Base-by-base conservation (phyloP, 2,797 vertebrate genomes). In the Coendou prehensilis region DNA sequence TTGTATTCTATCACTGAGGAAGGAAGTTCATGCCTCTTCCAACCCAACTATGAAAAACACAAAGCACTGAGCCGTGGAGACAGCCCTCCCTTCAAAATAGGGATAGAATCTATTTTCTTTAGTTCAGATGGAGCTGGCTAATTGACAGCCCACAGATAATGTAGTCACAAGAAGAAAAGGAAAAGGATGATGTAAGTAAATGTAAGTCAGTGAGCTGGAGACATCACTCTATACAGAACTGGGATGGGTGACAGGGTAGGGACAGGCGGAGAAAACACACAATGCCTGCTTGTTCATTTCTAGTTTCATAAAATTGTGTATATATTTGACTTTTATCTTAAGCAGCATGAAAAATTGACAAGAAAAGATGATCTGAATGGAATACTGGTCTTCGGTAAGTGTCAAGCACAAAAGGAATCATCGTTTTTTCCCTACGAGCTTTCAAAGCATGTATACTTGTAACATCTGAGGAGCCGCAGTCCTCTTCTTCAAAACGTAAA, bases 401-500 rank as follows among this genome's bases (percentile, higher is more conserved):
- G 78, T 85, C 94, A 95, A 94, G 71, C 59, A 94, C 54, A 90
- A 83, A 97, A 94, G 76, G 56, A 92, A 92, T 64, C 84, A 73
- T 26, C 3, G 28, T 69, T 92, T 94, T 89, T 83, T 52, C 50
- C 23, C 87, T 80, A 81, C 0, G 2, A 86, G 80, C 91, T 97
- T 96, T 94, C 93, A 87, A 96, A 97, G 91, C 37, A 11, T 76
- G 41, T 18, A 30, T n/a, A n/a, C 56, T 79, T 61, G 75, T 85
- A 87, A 97, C 88, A 94, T 94, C 54, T 93, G 82, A 95, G 61
- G 75, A 93, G 91, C 86, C 94, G 83, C 50, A 45, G 87, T 89
- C 87, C 81, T 85, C 83, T 84, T 95, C 90, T 87, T 91, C 76
- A 91, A 96, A 97, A 98, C 78, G 69, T 96, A 91, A 89, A 94